Evolutionary conservation across 2,888 invertebrate genomes (phyloP).

Genomic region (Marasmarcha lunaedactyla): DNA sequence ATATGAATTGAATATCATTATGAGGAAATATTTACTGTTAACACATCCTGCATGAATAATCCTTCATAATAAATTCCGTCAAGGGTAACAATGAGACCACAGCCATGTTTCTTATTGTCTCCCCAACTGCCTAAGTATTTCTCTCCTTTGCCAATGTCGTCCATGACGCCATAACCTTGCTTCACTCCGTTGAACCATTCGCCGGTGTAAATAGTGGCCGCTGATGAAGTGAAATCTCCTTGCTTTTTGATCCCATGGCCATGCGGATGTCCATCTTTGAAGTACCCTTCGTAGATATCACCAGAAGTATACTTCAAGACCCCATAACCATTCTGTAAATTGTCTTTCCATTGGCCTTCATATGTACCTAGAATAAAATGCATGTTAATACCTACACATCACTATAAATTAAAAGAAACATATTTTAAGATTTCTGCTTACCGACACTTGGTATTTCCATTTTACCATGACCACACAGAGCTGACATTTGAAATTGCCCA

Average conservation of each 20-base stretch:
- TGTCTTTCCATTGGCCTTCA: conserved; percentile 86
- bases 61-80: conserved; percentile 95
- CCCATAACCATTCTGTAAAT: conserved; percentile 85
- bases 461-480: conserved; percentile 78
- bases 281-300: conserved; percentile 88
- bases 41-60: conserved; percentile 81
- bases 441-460: conserved; percentile 75
- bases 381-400: not conserved
- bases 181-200: conserved; percentile 84
- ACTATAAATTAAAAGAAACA: too few relatives aligned
- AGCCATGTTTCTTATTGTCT: conserved; percentile 86
- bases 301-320: conserved; percentile 80
- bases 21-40: conserved; percentile 75
- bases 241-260: conserved; percentile 88
- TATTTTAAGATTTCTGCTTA: conserved; percentile 24
- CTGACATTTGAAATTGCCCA: conserved; percentile 83
- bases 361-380: conserved; percentile 70
- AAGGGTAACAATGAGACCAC: conserved; percentile 87
- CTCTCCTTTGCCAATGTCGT: conserved; percentile 86
- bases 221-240: conserved; percentile 80
- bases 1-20: too few relatives aligned
- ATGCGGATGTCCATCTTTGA: conserved; percentile 85
- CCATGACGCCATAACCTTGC: conserved; percentile 90
- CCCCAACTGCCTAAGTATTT: conserved; percentile 92
- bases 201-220: conserved; percentile 88